Evolutionary conservation across 2,113 vertebrate species (phyloP), one percentile per base, ranked within the genome.

Genomic region (Ageneiosus marmoratus): DNA sequence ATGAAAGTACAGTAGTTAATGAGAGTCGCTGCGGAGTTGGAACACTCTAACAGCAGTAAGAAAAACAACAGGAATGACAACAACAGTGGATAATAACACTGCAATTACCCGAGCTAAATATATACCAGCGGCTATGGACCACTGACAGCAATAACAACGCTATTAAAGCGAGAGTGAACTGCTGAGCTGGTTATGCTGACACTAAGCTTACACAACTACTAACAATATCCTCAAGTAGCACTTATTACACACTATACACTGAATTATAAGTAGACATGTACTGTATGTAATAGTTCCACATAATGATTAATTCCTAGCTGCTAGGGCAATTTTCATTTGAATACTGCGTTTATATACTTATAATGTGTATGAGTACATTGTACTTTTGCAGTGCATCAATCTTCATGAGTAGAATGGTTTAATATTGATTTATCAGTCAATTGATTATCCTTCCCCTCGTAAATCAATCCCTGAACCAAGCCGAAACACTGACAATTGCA

Each of bases 101-200:
- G 74, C 87, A 88, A 88, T 88, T 86, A 88, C 83, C 83, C 63
- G 48, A 81, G 87, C 87, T 83, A 86, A 86, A 88, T 88, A 88
- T 85, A 86, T 74, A 86, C 85, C 83, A 65, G 77, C 58, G 81
- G 83, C 80, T 77, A 86, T 78, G 85, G 83, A 82, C 72, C 85
- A 65, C 80, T 84, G 83, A 83, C 83, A 74, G 83, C 85, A 83
- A 84, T 77, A 69, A 88, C 84, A 85, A 79, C 46, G 69, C 81
- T 78, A 88, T 88, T 88, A 88, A 88, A 88, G 63, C 16, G 7
- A 84, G 79, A 53, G 82, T 13, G 51, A 74, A 79, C 75, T 72
- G 82, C 70, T 82, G 80, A 86, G 75, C 62, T 83, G 84, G 83
- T 87, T 85, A 80, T 81, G 63, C 81, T 87, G 83, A 82, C 70